A percentile compares a stretch with the other conserved stretches of the same genome.
phyloP scores from a whole-genome alignment of 2,888 invertebrate species.

The Gonocerus acuteangulatus region DNA sequence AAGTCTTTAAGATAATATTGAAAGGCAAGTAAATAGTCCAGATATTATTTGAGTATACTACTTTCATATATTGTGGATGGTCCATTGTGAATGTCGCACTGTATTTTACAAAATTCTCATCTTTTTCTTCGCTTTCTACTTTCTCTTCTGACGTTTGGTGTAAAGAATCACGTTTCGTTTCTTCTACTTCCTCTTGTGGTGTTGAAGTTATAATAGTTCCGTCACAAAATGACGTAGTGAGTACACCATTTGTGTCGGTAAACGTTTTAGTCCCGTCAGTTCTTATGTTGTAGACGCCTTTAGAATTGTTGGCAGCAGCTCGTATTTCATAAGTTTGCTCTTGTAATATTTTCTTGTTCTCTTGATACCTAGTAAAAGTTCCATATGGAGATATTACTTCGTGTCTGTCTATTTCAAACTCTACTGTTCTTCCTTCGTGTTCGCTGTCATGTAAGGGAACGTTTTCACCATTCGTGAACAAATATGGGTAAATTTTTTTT shows the following conservation, averaged over 20 bases:
- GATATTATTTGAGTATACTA: neutral
- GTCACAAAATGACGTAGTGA: neutral
- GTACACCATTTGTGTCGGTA: neutral
- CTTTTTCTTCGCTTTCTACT: neutral
- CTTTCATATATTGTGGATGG: conserved; percentile 13
- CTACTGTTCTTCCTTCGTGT: neutral
- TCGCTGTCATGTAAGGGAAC: neutral
- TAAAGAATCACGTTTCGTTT: too few relatives aligned
- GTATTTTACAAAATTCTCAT: conserved; percentile 1
- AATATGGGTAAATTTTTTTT: neutral
- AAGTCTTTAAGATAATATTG: neutral
- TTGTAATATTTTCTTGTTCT: neutral
- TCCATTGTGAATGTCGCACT: neutral
- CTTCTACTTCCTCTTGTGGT: neutral
- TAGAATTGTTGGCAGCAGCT: neutral
- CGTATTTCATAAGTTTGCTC: neutral
- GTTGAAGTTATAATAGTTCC: neutral
- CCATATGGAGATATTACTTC: conserved; percentile 7
- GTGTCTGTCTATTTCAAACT: conserved; percentile 1
- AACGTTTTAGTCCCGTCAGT: conserved; percentile 13
- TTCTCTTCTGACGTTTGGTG: neutral
- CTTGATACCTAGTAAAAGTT: neutral
- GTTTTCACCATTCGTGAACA: neutral
- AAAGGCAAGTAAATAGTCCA: conserved; percentile 9
- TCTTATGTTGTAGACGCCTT: neutral